Evolutionary conservation across 2,888 invertebrate genomes (phyloP).

Genomic region (Crocallis elinguaria): DNA sequence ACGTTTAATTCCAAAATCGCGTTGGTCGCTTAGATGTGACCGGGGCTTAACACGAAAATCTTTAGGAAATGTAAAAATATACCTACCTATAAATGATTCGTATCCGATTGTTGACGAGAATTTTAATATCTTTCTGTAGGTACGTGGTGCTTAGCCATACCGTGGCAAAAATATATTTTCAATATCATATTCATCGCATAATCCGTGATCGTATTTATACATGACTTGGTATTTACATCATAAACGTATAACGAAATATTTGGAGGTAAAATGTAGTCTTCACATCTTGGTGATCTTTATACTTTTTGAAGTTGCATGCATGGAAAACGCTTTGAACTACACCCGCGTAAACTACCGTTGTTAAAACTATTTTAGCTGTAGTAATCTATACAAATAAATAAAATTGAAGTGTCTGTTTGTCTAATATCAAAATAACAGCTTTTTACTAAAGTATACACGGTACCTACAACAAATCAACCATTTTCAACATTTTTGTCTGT

Average conservation of each 20-base stretch:
- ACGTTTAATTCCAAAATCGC: not conserved
- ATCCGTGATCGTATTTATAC: slow-evolving; percentile 6
- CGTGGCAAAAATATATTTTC: slow-evolving; percentile 7
- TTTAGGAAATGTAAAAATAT: slow-evolving; percentile 3
- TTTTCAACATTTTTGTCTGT: too few species aligned
- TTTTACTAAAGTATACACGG: too few species aligned
- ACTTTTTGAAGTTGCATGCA: too few species aligned
- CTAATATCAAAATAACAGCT: too few species aligned
- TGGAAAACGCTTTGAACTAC: too few species aligned
- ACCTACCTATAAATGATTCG: slow-evolving; percentile 4
- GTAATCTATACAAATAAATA: too few species aligned
- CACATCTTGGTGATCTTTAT: not conserved
- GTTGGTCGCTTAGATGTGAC: not conserved
- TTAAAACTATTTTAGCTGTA: too few species aligned
- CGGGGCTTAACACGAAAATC: not conserved
- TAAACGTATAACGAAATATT: not conserved
- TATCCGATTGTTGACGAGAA: slow-evolving; percentile 19
- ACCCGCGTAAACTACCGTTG: too few species aligned
- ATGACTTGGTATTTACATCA: slow-evolving; percentile 4
- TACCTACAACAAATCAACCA: too few species aligned
- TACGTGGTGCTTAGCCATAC: slow-evolving; percentile 10
- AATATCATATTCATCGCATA: slow-evolving; percentile 4
- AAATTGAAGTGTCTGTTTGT: too few species aligned
- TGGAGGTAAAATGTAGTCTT: not conserved
- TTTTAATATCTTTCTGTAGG: slow-evolving; percentile 16